A percentile compares a stretch with the other conserved stretches of the same genome.
phyloP scores from a whole-genome alignment of 2,113 vertebrate genomes.

The Climacteris rufus region DNA sequence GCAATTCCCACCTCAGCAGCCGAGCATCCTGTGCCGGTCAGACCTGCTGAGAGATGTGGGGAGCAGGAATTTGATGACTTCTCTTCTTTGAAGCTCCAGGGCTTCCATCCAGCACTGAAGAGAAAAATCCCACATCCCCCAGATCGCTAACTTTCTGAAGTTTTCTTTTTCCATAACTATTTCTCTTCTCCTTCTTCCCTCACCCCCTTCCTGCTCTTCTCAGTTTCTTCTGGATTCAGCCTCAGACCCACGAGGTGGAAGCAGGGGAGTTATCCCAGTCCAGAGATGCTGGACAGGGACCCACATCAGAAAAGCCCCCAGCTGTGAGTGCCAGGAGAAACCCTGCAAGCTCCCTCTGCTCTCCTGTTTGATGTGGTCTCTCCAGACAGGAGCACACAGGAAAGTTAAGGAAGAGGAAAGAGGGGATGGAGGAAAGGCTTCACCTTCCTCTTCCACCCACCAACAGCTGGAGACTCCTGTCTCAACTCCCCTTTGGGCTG shows the following conservation, averaged over 20 bases:
- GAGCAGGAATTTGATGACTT: conserved; percentile 14
- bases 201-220: background rate
- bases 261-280: background rate
- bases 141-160: background rate
- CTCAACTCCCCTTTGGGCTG: background rate
- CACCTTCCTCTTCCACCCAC: background rate
- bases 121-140: background rate
- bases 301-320: background rate
- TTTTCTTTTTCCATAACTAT: background rate
- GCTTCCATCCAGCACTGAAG: background rate
- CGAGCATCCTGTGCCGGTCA: background rate
- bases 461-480: background rate
- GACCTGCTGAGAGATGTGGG: background rate
- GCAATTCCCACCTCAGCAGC: background rate
- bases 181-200: background rate
- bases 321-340: background rate
- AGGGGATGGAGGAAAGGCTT: background rate
- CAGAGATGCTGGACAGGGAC: background rate
- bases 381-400: background rate
- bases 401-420: background rate
- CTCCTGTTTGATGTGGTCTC: background rate
- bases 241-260: background rate
- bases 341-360: background rate
- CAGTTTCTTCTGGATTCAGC: background rate
- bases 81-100: background rate